These are phyloP conservation scores for Luscinia megarhynchos DNA, from an alignment of 2,797 vertebrate species.

Conservation along the genomic window DNA sequence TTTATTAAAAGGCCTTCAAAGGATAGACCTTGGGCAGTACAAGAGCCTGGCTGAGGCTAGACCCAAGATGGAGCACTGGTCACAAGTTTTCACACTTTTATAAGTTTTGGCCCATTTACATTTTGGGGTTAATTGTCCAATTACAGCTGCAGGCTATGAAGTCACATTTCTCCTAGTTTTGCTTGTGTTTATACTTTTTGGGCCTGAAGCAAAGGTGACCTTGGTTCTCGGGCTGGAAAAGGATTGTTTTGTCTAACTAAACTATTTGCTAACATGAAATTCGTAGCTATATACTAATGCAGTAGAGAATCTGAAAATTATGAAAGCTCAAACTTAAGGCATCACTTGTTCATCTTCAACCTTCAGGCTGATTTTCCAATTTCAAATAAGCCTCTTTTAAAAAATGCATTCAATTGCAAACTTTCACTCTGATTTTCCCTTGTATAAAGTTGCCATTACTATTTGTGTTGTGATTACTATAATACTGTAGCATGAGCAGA, in stretches of 20 bases:
- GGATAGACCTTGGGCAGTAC: no score
- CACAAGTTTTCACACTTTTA: not conserved
- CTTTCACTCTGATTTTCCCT: not conserved
- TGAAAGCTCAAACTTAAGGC: not conserved
- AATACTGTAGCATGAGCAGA: not conserved
- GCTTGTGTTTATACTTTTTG: not conserved
- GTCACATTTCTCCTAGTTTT: not conserved
- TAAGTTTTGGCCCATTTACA: not conserved
- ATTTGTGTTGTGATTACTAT: not conserved
- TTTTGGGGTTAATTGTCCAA: not conserved
- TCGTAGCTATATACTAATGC: not conserved
- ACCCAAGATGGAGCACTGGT: not conserved
- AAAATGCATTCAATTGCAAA: not conserved
- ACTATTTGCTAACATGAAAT: not conserved
- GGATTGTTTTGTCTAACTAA: not conserved
- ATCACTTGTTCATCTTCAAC: not conserved
- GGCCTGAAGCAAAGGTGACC: fast-evolving
- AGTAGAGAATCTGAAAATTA: not conserved
- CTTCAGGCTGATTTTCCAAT: not conserved
- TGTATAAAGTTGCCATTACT: not conserved
- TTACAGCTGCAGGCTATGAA: not conserved
- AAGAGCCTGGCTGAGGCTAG: fast-evolving
- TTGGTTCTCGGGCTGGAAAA: not conserved
- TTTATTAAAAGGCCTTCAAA: not conserved
- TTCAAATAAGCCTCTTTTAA: not conserved